Base-by-base conservation (phyloP, 2,113 vertebrate genomes). In the Megaceryle maxima region DNA sequence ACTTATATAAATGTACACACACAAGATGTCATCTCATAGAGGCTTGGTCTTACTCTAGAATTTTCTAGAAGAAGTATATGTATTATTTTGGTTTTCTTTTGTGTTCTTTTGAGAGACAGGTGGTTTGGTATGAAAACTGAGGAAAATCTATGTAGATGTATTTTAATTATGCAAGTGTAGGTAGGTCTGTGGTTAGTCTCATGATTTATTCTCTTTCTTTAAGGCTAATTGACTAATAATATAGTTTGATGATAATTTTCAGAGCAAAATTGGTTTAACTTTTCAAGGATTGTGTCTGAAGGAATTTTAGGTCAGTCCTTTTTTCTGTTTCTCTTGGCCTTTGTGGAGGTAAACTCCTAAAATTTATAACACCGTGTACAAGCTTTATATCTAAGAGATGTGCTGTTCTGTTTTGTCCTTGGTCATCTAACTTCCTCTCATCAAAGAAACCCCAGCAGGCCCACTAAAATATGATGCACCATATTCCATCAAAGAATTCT, bases 291-390 rank as follows among this genome's bases (percentile, higher is more conserved):
- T 85, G 13, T 62, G 10, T 51, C 53, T 88, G 59, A 64, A 83
- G 29, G 50, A 26, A 6, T 69, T 93, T 74, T 76, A 80, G 48
- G 33, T 86, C 39, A 72, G 6, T 57, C 18, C 55, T 81, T 55
- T 59, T 35, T 19, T 55, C 19, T 48, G 8, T 39, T 92, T 67
- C 29, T 73, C 24, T 41, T n/a, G 11, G 15, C 29, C 14, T 43
- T 29, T 60, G 1, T 5, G 2, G 25, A 57, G 28, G 21, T 15
- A 56, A 48, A 44, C 1, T 50, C 50, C 37, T 50, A 19, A 74
- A 70, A 39, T 3, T 57, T 66, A 9, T 1, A 3, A 5, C 0
- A 1, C 3, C 46, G 10, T 41, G 2, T 66, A 14, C 22, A 28
- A 87, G 33, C 11, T 74, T 63, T 11, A 1, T 63, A 15, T 64